These are phyloP conservation scores for Chironomus tentans DNA, from an alignment of 2,888 invertebrate species.

Conservation along the genomic window DNA sequence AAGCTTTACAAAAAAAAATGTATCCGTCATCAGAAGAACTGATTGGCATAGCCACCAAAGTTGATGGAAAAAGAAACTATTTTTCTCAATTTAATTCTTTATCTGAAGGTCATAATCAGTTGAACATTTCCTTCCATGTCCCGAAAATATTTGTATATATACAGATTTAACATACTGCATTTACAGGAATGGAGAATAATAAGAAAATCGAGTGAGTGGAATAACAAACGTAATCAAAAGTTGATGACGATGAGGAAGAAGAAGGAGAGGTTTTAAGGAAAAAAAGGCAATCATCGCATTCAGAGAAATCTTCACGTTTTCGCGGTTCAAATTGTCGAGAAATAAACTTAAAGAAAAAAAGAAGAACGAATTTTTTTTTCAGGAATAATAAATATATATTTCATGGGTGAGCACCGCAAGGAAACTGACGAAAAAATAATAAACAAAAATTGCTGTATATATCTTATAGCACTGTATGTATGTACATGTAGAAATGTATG, in stretches of 20 bases:
- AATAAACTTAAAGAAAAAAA: background rate
- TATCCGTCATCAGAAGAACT: background rate
- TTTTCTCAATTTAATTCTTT: background rate
- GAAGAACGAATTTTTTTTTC: background rate
- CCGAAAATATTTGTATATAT: background rate
- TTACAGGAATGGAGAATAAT: no score
- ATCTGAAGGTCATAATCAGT: conserved; percentile 12
- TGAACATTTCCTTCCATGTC: background rate
- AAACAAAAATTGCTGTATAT: conserved; percentile 1
- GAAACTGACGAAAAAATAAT: conserved; percentile 11
- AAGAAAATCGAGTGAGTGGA: background rate
- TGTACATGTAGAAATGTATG: background rate
- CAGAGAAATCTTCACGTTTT: background rate
- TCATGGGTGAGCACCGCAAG: conserved; percentile 13
- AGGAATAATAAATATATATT: background rate
- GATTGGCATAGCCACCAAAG: conserved; percentile 15
- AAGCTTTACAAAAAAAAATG: background rate
- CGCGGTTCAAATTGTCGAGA: background rate
- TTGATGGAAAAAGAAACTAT: background rate
- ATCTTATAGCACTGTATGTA: background rate
- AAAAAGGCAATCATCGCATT: background rate
- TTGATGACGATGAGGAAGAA: background rate
- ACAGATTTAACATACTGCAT: no score
- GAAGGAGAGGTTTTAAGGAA: background rate
- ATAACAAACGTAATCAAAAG: background rate